Percentiles rank a stretch among this genome's conserved stretches.
phyloP scores from a whole-genome alignment of 2,797 vertebrate genomes.

The Rhynchotus rufescens region DNA sequence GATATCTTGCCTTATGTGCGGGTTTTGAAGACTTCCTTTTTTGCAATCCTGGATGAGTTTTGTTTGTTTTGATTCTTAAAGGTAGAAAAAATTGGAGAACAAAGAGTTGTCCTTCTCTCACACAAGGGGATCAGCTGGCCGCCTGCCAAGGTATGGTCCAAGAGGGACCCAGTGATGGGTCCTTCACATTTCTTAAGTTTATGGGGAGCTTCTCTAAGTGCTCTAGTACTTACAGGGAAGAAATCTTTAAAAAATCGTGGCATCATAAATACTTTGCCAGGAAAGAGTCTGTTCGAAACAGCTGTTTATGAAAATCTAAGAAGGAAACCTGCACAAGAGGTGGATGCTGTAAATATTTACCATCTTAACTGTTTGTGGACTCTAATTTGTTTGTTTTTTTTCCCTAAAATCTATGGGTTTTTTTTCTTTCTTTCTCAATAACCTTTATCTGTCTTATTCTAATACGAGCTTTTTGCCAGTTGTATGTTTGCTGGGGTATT shows the following conservation, averaged over 20 bases:
- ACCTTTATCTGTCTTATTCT: neutral
- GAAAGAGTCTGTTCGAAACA: neutral
- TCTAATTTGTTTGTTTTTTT: neutral
- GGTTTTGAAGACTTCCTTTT: constrained; percentile 44
- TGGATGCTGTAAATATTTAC: neutral
- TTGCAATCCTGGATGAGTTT: neutral
- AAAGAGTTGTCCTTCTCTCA: neutral
- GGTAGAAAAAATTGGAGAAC: constrained; percentile 9
- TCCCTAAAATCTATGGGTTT: neutral
- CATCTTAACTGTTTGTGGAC: neutral
- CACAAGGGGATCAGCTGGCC: neutral
- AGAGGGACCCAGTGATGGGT: neutral
- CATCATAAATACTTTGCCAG: neutral
- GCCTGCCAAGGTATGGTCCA: neutral
- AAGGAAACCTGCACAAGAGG: neutral
- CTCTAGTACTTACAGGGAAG: neutral
- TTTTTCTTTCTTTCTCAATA: neutral
- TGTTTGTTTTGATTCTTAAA: constrained; percentile 27
- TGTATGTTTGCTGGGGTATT: neutral
- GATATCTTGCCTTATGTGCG: constrained; percentile 62
- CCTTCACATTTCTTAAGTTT: neutral
- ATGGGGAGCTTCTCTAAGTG: neutral
- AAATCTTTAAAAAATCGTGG: neutral
- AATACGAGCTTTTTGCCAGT: neutral
- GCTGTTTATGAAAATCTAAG: neutral